These are phyloP conservation scores for Papilio aristodemus DNA, from an alignment of 1,140 invertebrate genomes.

Conservation along the genomic window DNA sequence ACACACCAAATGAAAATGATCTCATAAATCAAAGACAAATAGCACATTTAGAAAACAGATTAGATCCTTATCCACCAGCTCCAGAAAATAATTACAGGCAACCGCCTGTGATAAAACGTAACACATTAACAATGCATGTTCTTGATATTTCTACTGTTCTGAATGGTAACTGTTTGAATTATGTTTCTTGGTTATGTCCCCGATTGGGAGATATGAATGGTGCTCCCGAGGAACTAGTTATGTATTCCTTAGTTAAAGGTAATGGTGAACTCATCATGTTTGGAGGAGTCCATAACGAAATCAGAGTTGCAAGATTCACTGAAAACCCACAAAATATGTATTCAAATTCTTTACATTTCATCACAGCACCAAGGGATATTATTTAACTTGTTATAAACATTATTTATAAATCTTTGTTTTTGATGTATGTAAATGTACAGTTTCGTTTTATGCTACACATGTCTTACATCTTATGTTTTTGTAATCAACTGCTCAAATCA, in stretches of 20 bases:
- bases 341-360: slow-evolving; percentile 90
- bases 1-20: slow-evolving; percentile 65
- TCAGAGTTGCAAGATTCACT: slow-evolving; percentile 75
- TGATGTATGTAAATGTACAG: slow-evolving; percentile 13
- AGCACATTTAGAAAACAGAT: slow-evolving; percentile 70
- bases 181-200: slow-evolving; percentile 89
- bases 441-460: slow-evolving; percentile 2
- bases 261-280: slow-evolving; percentile 96
- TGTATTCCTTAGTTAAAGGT: slow-evolving; percentile 93
- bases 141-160: slow-evolving; percentile 90
- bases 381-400: slow-evolving; percentile 77
- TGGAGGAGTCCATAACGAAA: slow-evolving; percentile 93
- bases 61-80: slow-evolving; percentile 52
- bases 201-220: slow-evolving; percentile 82
- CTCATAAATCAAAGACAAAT: slow-evolving; percentile 75
- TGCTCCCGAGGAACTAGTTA: slow-evolving; percentile 92
- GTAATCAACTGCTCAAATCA: slow-evolving; percentile 2
- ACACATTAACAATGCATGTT: slow-evolving; percentile 91
- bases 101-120: slow-evolving; percentile 74
- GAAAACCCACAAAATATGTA: slow-evolving; percentile 82
- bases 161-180: slow-evolving; percentile 81
- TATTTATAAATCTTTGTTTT: slow-evolving; percentile 16
- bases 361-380: slow-evolving; percentile 87
- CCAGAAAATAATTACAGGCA: slow-evolving; percentile 49
- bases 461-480: neutral